Conservation (phyloP, 2,888 invertebrate species). For the Cheilosia pagana region DNA sequence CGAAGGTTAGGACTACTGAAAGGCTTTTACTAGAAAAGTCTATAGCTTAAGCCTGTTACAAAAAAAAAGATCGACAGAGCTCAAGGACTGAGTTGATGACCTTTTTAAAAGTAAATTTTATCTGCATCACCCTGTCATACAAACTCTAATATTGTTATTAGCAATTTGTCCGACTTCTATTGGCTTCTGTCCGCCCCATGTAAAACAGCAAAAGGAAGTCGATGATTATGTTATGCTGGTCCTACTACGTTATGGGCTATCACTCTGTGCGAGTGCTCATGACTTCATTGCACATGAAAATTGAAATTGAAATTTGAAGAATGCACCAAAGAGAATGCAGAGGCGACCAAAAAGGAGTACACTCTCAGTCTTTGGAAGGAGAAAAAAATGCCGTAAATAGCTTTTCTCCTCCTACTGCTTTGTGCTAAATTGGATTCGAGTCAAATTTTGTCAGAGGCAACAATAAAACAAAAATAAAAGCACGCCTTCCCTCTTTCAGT, state of each 20-base stretch:
- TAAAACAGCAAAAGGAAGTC: slow-evolving; percentile 54
- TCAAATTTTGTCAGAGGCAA: slow-evolving; percentile 61
- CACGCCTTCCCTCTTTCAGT: slow-evolving; percentile 22
- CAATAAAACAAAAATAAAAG: slow-evolving; percentile 9
- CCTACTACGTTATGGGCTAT: slow-evolving; percentile 12
- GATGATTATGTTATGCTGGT: slow-evolving; percentile 36
- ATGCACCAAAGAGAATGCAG: slow-evolving; percentile 29
- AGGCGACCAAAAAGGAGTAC: slow-evolving; percentile 7
- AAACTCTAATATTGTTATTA: slow-evolving; percentile 27
- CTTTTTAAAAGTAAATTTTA: background rate
- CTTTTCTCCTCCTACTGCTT: slow-evolving; percentile 27
- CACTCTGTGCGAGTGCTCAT: slow-evolving; percentile 29
- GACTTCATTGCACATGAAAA: slow-evolving; percentile 48
- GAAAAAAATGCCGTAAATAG: slow-evolving; percentile 16
- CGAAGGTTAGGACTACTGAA: no score
- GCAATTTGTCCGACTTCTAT: slow-evolving; percentile 52
- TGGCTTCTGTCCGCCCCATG: slow-evolving; percentile 29
- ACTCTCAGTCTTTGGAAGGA: background rate
- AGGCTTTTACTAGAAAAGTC: no score
- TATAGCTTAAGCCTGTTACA: no score
- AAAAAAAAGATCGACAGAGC: no score
- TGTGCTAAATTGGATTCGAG: slow-evolving; percentile 65
- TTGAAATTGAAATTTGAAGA: slow-evolving; percentile 40
- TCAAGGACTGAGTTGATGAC: background rate
- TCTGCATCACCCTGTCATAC: slow-evolving; percentile 38